Evolutionary conservation across 2,797 vertebrate species (phyloP).

Genomic region (Ceyx erithaca): DNA sequence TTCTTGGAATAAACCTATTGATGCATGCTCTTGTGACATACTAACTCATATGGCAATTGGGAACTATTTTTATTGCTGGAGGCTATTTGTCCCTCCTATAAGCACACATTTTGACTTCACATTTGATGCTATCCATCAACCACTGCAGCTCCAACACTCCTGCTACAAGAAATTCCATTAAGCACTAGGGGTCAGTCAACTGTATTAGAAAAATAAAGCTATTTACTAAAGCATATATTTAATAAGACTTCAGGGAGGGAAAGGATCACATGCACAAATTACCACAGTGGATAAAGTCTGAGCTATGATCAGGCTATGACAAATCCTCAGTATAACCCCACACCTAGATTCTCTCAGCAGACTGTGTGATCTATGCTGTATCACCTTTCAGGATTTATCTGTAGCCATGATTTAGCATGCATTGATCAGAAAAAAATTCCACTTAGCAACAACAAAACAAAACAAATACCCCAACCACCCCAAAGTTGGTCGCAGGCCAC

Average conservation of each 20-base stretch:
- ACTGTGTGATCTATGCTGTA: not conserved
- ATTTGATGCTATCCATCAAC: conserved; percentile 4
- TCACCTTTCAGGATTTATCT: not conserved
- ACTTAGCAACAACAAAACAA: not conserved
- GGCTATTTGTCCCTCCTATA: not conserved
- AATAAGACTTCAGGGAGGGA: not conserved
- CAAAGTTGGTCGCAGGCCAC: not conserved
- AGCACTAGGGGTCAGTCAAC: conserved; percentile 35
- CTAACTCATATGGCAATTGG: not conserved
- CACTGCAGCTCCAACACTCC: not conserved
- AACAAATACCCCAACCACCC: not conserved
- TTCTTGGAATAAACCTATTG: conserved; percentile 19
- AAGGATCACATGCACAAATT: not conserved
- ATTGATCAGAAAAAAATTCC: not conserved
- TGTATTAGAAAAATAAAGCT: not conserved
- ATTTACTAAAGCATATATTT: not conserved
- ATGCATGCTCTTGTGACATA: conserved; percentile 12
- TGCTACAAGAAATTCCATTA: conserved; percentile 25
- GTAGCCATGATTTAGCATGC: not conserved
- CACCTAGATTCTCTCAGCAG: not conserved
- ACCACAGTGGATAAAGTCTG: not conserved
- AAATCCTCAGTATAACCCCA: not conserved
- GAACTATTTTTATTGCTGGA: conserved; percentile 15
- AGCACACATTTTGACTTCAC: not conserved
- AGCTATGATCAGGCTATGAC: not conserved